Conservation (phyloP, 2,888 invertebrate species). For the Chesias legatella region DNA sequence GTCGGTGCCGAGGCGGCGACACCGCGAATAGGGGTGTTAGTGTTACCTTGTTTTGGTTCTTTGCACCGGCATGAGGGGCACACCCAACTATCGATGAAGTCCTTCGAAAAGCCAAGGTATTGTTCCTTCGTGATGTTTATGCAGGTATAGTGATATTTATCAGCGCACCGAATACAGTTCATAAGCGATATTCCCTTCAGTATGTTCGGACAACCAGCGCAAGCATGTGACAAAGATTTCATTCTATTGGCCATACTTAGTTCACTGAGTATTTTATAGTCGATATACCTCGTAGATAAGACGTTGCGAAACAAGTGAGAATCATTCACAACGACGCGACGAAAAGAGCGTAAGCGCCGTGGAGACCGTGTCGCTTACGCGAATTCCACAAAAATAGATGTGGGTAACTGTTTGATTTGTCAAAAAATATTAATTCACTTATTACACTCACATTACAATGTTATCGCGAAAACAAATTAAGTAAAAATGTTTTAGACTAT, state of each 20-base stretch:
- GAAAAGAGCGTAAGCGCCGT: background rate
- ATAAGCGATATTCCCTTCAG: slow-evolving; percentile 3
- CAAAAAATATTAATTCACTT: background rate
- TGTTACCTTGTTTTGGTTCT: slow-evolving; percentile 8
- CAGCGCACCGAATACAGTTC: slow-evolving; percentile 7
- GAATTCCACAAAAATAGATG: no score
- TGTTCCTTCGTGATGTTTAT: slow-evolving; percentile 8
- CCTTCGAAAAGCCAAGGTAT: slow-evolving; percentile 1
- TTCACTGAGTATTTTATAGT: background rate
- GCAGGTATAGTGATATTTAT: slow-evolving; percentile 12
- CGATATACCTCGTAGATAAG: background rate
- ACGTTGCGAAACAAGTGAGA: background rate
- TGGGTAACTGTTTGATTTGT: background rate
- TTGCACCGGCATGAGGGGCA: slow-evolving; percentile 12
- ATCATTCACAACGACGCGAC: background rate
- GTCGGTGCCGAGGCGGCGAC: background rate
- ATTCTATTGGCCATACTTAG: background rate
- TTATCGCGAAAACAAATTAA: background rate
- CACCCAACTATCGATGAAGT: slow-evolving; percentile 8
- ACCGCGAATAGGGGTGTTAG: background rate
- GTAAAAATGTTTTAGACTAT: background rate
- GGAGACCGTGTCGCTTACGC: background rate
- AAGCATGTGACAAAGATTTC: background rate
- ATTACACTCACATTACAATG: background rate
- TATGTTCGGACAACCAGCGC: slow-evolving; percentile 7